Conservation (phyloP, 2,888 invertebrate genomes). For the Andrena fulva region DNA sequence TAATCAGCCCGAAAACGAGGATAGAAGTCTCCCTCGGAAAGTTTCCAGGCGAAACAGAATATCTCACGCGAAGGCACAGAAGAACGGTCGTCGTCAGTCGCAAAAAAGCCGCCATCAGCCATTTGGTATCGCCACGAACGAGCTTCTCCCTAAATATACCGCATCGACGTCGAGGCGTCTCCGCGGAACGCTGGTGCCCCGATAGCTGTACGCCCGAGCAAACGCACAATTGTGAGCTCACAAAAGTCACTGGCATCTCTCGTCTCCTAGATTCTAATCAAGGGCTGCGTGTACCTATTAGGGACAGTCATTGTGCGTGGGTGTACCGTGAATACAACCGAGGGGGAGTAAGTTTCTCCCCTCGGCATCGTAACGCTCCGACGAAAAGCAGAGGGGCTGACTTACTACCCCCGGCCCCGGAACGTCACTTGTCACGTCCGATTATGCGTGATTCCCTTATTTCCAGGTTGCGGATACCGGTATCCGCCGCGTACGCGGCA, state of each 20-base stretch:
- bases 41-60: too few relatives aligned
- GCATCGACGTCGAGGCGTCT: background rate
- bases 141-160: background rate
- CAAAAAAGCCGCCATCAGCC: too few relatives aligned
- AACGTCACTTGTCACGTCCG: constrained; percentile 81
- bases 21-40: too few relatives aligned
- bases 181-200: background rate
- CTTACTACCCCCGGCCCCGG: constrained; percentile 70
- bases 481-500: constrained; percentile 33
- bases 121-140: background rate
- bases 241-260: constrained; percentile 67
- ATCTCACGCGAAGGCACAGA: too few relatives aligned
- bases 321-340: constrained; percentile 77
- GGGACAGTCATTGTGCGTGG: constrained; percentile 83
- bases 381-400: constrained; percentile 71
- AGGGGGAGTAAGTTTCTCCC: constrained; percentile 69
- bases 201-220: constrained; percentile 22
- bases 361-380: constrained; percentile 60
- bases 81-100: too few relatives aligned
- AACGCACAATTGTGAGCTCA: constrained; percentile 45
- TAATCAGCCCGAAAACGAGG: too few relatives aligned
- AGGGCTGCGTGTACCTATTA: constrained; percentile 84
- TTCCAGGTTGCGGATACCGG: constrained; percentile 61
- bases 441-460: constrained; percentile 76
- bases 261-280: constrained; percentile 81